Evolutionary conservation across 1,140 invertebrate species (phyloP), one percentile per base, ranked within the genome.

Genomic region (Heliconius hermathena): DNA sequence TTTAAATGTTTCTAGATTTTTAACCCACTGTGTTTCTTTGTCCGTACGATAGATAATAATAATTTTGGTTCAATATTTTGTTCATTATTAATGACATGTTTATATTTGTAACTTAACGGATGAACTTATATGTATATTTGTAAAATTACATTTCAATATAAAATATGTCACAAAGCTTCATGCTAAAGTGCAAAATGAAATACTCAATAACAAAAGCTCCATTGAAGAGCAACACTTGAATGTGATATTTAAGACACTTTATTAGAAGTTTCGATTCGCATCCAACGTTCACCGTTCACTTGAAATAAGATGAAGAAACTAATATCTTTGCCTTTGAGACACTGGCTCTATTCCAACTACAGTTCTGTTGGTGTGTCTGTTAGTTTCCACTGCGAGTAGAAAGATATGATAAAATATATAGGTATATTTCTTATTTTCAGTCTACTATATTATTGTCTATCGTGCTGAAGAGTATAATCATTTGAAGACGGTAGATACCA

Each of bases 311-410:
- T 49, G 46, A 54, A 74, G 73, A 26, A 74, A 54, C 49, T 74
- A 54, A 74, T 74, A 74, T 74, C 73, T 74, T 26, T 33, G 46
- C 18, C 41, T 52, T 54, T 26, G 38, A 26, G 73, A 74, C 46
- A 54, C 73, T 74, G 60, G 60, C 60, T 66, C 60, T 66, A 66
- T 66, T 66, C 60, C 60, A 66, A 66, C 60, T 66, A 66, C 16
- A 9, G 22, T 29, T 66, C 13, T 66, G 22, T 46, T 74, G 2
- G 46, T 8, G 3, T 52, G 1, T 16, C 54, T 74, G 29, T 22
- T 33, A 16, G 13, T 22, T 16, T 66, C 60, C 60, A 66, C 22
- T 26, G 60, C 8, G 13, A 29, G 13, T 66, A 13, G 11, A 66
- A 29, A 29, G 13, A n/a, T 66, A 36, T 36, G 33, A 36, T 36